A percentile compares a stretch with the other conserved stretches of the same genome.
phyloP scores from a whole-genome alignment of 2,113 vertebrate species.

The Triplophysa dalaica region DNA sequence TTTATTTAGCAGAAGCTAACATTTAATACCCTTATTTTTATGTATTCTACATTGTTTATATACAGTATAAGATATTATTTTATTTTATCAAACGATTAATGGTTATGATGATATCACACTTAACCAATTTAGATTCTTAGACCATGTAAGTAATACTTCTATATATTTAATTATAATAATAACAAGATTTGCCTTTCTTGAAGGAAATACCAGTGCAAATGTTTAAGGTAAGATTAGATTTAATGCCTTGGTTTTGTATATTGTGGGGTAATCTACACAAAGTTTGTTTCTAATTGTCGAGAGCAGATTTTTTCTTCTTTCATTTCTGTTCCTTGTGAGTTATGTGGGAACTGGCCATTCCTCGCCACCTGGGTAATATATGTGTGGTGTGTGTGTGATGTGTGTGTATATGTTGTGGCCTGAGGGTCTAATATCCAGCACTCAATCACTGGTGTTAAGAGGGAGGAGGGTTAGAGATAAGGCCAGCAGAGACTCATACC shows the following conservation, averaged over 20 bases:
- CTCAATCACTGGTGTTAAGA: constrained; percentile 60
- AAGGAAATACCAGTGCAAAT: too few relatives aligned
- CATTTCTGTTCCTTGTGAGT: constrained; percentile 2
- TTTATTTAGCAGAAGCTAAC: too few relatives aligned
- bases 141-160: too few relatives aligned
- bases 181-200: too few relatives aligned
- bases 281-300: not conserved
- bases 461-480: constrained; percentile 57
- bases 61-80: not conserved
- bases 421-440: constrained; percentile 52
- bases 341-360: constrained; percentile 52
- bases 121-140: too few relatives aligned
- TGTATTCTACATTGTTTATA: not conserved
- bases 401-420: constrained; percentile 39
- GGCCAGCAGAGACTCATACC: constrained; percentile 43
- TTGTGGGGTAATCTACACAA: not conserved
- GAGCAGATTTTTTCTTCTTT: not conserved
- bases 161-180: not conserved
- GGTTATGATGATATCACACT: not conserved
- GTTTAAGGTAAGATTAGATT: too few relatives aligned
- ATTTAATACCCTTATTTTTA: not conserved
- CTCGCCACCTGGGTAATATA: constrained; percentile 37
- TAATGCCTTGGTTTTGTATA: not conserved
- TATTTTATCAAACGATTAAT: too few relatives aligned
- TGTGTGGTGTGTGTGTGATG: constrained; percentile 42